Conservation (phyloP, 2,797 vertebrate species). For the Mastacembelus armatus region DNA sequence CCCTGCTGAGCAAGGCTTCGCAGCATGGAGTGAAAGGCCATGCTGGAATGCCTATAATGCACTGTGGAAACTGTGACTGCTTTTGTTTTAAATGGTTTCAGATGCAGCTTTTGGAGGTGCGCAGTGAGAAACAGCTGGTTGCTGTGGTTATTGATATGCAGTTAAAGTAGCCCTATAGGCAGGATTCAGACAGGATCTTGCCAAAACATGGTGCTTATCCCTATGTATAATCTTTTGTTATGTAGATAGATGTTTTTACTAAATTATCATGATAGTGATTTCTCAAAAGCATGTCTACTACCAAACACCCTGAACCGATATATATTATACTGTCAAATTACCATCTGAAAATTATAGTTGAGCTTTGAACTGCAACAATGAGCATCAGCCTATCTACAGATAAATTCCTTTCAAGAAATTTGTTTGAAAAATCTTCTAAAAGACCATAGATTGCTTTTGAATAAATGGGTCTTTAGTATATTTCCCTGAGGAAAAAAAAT, state of each 20-base stretch:
- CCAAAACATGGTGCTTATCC: slow-evolving; percentile 42
- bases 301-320: slow-evolving; percentile 26
- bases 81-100: slow-evolving; percentile 86
- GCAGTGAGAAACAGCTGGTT: slow-evolving; percentile 80
- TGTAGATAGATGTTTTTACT: slow-evolving; percentile 54
- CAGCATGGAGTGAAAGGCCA: slow-evolving; percentile 77
- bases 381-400: slow-evolving; percentile 37
- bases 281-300: slow-evolving; percentile 29
- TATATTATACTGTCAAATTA: slow-evolving; percentile 45
- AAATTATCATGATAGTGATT: slow-evolving; percentile 51
- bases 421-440: slow-evolving; percentile 67
- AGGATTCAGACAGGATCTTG: slow-evolving; percentile 42
- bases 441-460: slow-evolving; percentile 68
- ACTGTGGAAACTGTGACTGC: slow-evolving; percentile 85
- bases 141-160: slow-evolving; percentile 76
- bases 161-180: slow-evolving; percentile 65
- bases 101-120: slow-evolving; percentile 81
- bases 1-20: slow-evolving; percentile 73
- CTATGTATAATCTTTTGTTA: slow-evolving; percentile 53
- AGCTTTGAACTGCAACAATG: slow-evolving; percentile 65
- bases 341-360: slow-evolving; percentile 51
- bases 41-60: slow-evolving; percentile 82
- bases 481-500: slow-evolving; percentile 39
- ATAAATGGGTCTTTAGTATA: slow-evolving; percentile 54
- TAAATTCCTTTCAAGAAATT: slow-evolving; percentile 51